phyloP scores from a whole-genome alignment of 1,140 invertebrate genomes.

The Eulimnadia texana region DNA sequence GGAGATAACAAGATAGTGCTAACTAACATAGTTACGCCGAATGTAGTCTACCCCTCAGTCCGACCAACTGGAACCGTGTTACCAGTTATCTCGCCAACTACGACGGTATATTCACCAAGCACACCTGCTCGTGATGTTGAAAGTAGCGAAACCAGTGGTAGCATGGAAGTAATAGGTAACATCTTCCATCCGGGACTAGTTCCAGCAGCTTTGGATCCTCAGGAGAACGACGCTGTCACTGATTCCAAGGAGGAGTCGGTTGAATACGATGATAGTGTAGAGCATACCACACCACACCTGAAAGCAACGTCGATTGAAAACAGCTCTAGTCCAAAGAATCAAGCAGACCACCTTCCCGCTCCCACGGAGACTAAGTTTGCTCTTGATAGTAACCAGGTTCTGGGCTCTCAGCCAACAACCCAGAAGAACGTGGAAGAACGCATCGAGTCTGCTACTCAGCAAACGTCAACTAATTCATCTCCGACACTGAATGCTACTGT shows the following conservation, averaged over 20 bases:
- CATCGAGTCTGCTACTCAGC: too few species aligned
- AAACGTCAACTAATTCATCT: too few species aligned
- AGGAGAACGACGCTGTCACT: neutral
- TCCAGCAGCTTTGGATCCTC: neutral
- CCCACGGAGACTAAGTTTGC: too few species aligned
- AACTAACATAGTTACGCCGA: conserved; percentile 19
- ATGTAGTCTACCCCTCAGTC: neutral
- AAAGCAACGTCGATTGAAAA: too few species aligned
- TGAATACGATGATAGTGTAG: too few species aligned
- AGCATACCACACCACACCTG: too few species aligned
- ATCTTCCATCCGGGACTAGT: conserved; percentile 3
- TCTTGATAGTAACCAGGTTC: too few species aligned
- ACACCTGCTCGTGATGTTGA: neutral
- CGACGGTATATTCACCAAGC: neutral
- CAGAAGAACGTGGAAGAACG: too few species aligned
- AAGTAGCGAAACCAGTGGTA: neutral
- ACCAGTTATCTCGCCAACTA: too few species aligned
- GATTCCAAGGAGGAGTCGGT: neutral
- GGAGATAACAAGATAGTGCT: conserved; percentile 25
- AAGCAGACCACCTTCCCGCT: too few species aligned
- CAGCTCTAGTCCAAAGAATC: too few species aligned
- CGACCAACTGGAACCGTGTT: neutral
- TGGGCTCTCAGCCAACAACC: too few species aligned
- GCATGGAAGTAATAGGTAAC: neutral
- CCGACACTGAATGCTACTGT: neutral